Conservation (phyloP, 2,113 vertebrate species). For the Lepidothrix coronata region DNA sequence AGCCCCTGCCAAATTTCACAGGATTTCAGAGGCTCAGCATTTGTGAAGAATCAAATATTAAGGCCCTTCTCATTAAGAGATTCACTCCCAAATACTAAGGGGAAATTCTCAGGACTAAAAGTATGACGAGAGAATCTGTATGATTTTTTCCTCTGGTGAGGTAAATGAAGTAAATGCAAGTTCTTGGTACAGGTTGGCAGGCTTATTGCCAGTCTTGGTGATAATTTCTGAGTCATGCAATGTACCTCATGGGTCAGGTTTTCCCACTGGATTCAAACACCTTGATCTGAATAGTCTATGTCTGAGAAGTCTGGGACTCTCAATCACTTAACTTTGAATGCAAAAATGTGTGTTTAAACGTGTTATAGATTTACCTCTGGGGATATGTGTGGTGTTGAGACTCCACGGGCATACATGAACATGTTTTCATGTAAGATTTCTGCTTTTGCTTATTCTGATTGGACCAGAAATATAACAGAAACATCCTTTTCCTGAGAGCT, state of each 20-base stretch:
- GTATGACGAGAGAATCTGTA: not conserved
- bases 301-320: slow-evolving; percentile 4
- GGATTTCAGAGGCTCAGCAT: not conserved
- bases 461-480: not conserved
- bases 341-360: not conserved
- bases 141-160: not conserved
- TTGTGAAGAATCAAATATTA: not conserved
- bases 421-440: not conserved
- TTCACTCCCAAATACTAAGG: not conserved
- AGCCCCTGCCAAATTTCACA: not conserved
- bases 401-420: not conserved
- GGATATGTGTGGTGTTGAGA: not conserved
- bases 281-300: not conserved
- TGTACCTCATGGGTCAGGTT: not conserved
- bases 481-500: not conserved
- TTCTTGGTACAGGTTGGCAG: not conserved
- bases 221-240: not conserved
- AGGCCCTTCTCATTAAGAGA: not conserved
- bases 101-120: not conserved
- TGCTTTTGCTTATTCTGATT: not conserved
- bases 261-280: not conserved
- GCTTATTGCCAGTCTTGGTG: not conserved
- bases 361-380: not conserved
- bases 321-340: not conserved
- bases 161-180: not conserved